Conservation (phyloP, 2,797 vertebrate species). For the Myotis daubentonii region DNA sequence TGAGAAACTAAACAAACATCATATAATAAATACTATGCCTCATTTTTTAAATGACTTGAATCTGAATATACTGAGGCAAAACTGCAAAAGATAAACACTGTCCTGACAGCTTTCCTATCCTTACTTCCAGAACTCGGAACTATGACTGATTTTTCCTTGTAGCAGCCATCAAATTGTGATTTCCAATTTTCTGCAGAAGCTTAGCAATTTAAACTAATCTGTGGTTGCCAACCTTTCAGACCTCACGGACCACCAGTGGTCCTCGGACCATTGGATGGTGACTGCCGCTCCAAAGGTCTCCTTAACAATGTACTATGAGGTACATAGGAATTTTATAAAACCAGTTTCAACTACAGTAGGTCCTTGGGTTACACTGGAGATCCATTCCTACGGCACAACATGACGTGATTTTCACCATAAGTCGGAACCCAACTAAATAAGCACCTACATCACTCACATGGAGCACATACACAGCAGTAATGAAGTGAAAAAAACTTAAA, state of each 20-base stretch:
- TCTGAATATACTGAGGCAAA: not conserved
- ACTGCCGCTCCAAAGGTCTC: too few species aligned
- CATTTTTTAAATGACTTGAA: not conserved
- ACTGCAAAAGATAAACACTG: not conserved
- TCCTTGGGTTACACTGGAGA: too few species aligned
- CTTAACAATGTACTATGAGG: not conserved
- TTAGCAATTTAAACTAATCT: conserved; percentile 30
- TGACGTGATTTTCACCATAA: too few species aligned
- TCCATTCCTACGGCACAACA: too few species aligned
- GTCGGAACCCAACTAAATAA: too few species aligned
- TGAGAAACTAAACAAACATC: not conserved
- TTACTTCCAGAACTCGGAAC: not conserved
- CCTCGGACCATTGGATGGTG: too few species aligned
- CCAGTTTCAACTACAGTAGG: too few species aligned
- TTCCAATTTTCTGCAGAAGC: not conserved
- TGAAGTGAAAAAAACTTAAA: too few species aligned
- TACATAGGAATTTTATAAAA: not conserved
- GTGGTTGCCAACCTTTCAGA: too few species aligned
- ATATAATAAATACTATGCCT: not conserved
- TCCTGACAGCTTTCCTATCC: not conserved
- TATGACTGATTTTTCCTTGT: not conserved
- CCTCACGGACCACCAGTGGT: too few species aligned
- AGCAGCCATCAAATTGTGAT: conserved; percentile 5
- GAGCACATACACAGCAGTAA: too few species aligned
- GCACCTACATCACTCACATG: too few species aligned